Conservation (phyloP, 2,797 vertebrate species). For the Epinephelus malabaricus region DNA sequence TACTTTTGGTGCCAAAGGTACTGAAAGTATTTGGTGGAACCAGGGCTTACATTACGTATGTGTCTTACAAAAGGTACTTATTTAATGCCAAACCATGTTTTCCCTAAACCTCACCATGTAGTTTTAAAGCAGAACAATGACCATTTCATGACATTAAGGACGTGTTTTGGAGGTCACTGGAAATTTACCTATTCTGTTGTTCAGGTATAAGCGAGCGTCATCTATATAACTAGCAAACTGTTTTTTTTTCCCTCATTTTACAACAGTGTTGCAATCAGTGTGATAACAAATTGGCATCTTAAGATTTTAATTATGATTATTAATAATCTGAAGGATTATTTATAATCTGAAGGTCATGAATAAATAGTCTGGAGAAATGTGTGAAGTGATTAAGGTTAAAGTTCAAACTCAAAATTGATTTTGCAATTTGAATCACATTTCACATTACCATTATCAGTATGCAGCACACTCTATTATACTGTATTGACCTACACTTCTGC, state of each 20-base stretch:
- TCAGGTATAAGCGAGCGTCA: too few relatives aligned
- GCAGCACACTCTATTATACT: background rate
- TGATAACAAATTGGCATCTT: background rate
- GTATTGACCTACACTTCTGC: conserved; percentile 12
- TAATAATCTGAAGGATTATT: too few relatives aligned
- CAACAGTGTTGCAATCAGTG: background rate
- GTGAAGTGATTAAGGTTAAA: conserved; percentile 17
- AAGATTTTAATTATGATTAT: background rate
- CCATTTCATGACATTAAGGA: too few relatives aligned
- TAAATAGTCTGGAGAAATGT: background rate
- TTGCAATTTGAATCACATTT: conserved; percentile 31
- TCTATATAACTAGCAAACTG: conserved; percentile 5
- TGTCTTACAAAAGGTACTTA: too few relatives aligned
- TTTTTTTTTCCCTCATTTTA: background rate
- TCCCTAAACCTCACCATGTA: too few relatives aligned
- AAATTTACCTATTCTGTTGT: too few relatives aligned
- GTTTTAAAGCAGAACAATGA: too few relatives aligned
- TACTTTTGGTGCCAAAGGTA: too few relatives aligned
- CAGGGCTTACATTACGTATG: too few relatives aligned
- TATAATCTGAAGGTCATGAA: background rate
- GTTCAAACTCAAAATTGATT: conserved; percentile 32
- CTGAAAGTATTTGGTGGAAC: too few relatives aligned
- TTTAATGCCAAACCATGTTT: too few relatives aligned
- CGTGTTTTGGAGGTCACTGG: too few relatives aligned
- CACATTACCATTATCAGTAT: conserved; percentile 24